A percentile compares a stretch with the other conserved stretches of the same genome.
phyloP scores from a whole-genome alignment of 2,797 vertebrate species.

The Poecilia velifera region DNA sequence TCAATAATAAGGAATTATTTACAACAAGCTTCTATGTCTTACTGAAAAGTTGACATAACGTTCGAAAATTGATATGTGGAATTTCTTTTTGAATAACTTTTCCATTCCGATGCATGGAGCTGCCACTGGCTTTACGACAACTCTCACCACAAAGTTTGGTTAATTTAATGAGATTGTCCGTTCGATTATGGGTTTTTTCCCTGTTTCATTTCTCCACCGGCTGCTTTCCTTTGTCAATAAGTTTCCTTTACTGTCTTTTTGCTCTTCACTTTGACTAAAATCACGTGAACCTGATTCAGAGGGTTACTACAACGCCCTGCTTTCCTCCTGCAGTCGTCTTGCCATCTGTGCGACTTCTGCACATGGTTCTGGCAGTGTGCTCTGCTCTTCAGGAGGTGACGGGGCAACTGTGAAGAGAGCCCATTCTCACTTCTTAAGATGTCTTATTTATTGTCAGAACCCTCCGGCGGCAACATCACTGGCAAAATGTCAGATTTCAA shows the following conservation, averaged over 20 bases:
- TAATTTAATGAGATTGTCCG: not conserved
- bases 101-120: not conserved
- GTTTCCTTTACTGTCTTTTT: not conserved
- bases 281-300: not conserved
- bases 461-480: not conserved
- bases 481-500: slow-evolving; percentile 6
- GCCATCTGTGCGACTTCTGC: slow-evolving; percentile 8
- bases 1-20: no score
- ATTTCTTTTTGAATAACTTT: not conserved
- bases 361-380: not conserved
- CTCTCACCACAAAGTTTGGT: not conserved
- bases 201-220: no score
- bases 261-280: not conserved
- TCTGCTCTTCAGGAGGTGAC: not conserved
- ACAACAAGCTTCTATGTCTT: no score
- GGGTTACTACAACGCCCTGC: not conserved
- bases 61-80: not conserved
- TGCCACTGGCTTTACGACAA: not conserved
- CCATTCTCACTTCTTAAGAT: slow-evolving; percentile 12
- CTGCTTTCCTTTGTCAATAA: not conserved
- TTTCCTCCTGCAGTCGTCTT: not conserved
- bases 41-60: not conserved
- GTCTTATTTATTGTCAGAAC: slow-evolving; percentile 2
- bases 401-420: slow-evolving; percentile 7
- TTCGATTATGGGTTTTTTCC: not conserved